Percentiles rank a stretch among this genome's conserved stretches.
These are phyloP conservation scores for Neotoxoptera formosana DNA, from an alignment of 1,140 invertebrate genomes.

Conservation along the genomic window DNA sequence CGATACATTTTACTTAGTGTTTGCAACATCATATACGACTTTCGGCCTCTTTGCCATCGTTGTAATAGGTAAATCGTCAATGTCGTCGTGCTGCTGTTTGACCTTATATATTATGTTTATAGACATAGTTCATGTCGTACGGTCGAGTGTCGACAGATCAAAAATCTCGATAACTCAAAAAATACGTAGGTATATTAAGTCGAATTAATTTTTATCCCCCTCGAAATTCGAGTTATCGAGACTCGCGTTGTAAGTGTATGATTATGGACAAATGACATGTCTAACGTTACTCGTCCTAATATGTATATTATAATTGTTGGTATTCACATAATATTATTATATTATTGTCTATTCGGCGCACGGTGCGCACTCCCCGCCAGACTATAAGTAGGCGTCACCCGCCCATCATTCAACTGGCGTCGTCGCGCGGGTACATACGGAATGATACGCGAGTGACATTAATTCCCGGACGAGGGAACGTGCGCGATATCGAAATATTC, in stretches of 20 bases:
- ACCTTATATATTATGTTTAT: background rate
- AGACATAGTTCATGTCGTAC: background rate
- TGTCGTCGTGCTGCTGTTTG: no score
- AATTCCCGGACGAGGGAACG: background rate
- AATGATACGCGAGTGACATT: background rate
- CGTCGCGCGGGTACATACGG: background rate
- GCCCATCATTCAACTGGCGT: background rate
- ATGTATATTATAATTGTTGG: background rate
- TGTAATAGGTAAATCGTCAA: background rate
- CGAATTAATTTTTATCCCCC: background rate
- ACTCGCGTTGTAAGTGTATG: background rate
- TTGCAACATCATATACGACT: no score
- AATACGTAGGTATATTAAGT: no score
- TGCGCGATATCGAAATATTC: background rate
- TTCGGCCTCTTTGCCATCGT: no score
- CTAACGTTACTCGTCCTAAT: background rate
- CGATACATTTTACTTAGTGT: no score
- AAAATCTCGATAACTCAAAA: background rate
- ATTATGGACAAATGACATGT: background rate
- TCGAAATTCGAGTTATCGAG: background rate
- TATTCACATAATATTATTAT: background rate
- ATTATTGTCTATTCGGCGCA: background rate
- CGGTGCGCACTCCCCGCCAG: background rate
- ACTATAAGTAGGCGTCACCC: background rate
- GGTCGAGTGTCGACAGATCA: background rate